These are phyloP conservation scores for Sturnus vulgaris DNA, from an alignment of 2,113 vertebrate genomes.

Conservation along the genomic window DNA sequence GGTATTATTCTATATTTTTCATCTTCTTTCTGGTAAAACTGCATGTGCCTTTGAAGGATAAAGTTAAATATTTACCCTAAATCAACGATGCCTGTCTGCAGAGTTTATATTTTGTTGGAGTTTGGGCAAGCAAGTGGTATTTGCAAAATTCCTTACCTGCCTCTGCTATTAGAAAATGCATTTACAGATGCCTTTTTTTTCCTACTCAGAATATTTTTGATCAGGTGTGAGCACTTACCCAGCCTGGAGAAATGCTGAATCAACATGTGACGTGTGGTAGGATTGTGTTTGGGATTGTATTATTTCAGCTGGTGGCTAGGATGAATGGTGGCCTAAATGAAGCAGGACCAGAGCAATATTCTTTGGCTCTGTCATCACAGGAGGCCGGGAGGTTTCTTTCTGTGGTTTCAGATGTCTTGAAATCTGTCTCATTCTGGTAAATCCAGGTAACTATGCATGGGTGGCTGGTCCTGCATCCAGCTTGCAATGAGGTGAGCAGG, in stretches of 20 bases:
- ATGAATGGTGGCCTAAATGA: background rate
- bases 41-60: background rate
- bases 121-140: constrained; percentile 8
- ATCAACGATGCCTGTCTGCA: constrained; percentile 5
- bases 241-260: background rate
- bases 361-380: background rate
- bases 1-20: background rate
- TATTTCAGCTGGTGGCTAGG: background rate
- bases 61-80: constrained; percentile 62
- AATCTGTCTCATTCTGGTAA: background rate
- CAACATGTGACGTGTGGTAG: background rate
- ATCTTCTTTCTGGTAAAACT: background rate
- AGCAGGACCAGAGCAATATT: background rate
- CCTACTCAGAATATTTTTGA: background rate
- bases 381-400: background rate
- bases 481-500: background rate
- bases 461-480: background rate
- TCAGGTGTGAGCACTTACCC: background rate
- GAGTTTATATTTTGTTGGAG: constrained; percentile 24
- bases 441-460: background rate
- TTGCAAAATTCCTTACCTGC: background rate
- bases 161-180: background rate
- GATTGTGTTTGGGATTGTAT: background rate
- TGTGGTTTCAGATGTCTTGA: background rate
- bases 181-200: background rate